Evolutionary conservation across 2,797 vertebrate genomes (phyloP), one percentile per base, ranked within the genome.

Genomic region (Chrosomus eos): DNA sequence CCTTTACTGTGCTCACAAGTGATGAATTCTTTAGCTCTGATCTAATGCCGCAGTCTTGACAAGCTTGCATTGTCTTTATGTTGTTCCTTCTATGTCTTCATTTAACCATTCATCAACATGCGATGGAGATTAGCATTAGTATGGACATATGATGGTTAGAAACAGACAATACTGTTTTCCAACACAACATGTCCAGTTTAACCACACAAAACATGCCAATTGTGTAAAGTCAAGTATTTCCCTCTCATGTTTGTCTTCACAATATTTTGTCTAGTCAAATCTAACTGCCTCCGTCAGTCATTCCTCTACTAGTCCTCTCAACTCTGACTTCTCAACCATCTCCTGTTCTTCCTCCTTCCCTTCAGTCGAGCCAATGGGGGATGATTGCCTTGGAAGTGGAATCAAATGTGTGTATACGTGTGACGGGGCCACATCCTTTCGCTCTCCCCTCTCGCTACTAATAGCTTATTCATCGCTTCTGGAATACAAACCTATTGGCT

Each of bases 331-430:
- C 93, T 97, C 95, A 96, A 92, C 95, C 95, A 95, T 97, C 92
- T 97, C 95, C 92, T 98, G 90, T 98, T 96, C 94, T 97, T 95
- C 96, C 94, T 95, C 95, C 95, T 95, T 94, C 94, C 95, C 94
- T 95, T 96, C 95, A 99, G 98, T 99, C 93, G 97, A 98, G 94
- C 96, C 97, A 93, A 94, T 98, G 96, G 97, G 96, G 87, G 97
- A 99, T 97, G 97, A 97, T 97, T 98, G 93, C 95, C 96, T 96
- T 94, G 97, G 97, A 97, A 97, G 95, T 97, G 97, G 96, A 97
- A 95, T 94, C 96, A 99, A 99, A 99, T 99, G 98, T 99, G 97
- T 99, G 97, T 99, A 98, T 97, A 94, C 91, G 91, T 93, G 93
- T 92, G 93, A 85, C 90, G 92, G 87, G 90, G 80, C 82, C 33